Conservation (phyloP, 2,888 invertebrate species). For the Agonopterix alstromeriana region DNA sequence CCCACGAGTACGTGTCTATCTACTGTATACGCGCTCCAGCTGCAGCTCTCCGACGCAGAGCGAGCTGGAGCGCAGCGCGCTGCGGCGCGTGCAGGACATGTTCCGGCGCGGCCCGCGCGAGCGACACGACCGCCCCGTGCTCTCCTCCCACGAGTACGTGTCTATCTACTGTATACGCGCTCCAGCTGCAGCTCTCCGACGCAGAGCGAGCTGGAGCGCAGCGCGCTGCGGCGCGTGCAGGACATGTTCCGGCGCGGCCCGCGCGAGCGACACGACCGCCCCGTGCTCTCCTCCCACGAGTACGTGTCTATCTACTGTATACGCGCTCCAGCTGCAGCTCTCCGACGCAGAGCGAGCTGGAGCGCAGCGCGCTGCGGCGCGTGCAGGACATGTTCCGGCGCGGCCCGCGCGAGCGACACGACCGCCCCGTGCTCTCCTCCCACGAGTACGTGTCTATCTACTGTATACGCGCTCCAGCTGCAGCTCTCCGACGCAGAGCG, state of each 20-base stretch:
- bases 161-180: slow-evolving; percentile 27
- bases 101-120: slow-evolving; percentile 38
- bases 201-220: slow-evolving; percentile 9
- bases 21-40: slow-evolving; percentile 28
- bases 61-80: slow-evolving; percentile 12
- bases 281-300: slow-evolving; percentile 41
- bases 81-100: slow-evolving; percentile 29
- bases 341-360: slow-evolving; percentile 5
- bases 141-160: slow-evolving; percentile 38
- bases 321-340: slow-evolving; percentile 12
- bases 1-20: slow-evolving; percentile 33
- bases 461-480: slow-evolving; percentile 27
- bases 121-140: slow-evolving; percentile 24
- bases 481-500: not conserved
- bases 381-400: slow-evolving; percentile 31
- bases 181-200: not conserved
- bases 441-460: slow-evolving; percentile 30
- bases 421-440: slow-evolving; percentile 31
- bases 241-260: slow-evolving; percentile 37
- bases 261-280: slow-evolving; percentile 25
- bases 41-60: not conserved
- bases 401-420: slow-evolving; percentile 34
- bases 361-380: slow-evolving; percentile 18
- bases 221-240: slow-evolving; percentile 25
- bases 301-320: slow-evolving; percentile 27